A percentile compares a stretch with the other conserved stretches of the same genome.
phyloP scores from a whole-genome alignment of 2,797 vertebrate species.

The Furcifer pardalis region DNA sequence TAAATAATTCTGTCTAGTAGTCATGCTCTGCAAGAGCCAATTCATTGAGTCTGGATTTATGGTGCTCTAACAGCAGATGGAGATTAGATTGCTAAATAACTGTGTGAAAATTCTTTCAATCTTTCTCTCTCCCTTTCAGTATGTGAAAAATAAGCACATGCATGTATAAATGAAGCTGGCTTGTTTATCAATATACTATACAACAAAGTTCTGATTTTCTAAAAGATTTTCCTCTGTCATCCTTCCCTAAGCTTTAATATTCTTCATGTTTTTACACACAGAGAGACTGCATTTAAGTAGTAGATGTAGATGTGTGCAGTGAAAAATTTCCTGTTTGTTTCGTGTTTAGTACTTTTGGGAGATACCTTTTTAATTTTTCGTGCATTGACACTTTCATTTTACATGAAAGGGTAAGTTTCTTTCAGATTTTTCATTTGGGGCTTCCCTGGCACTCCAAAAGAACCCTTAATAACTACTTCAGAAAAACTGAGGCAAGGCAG shows the following conservation, averaged over 20 bases:
- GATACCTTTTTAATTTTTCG: too few species aligned
- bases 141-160: neutral
- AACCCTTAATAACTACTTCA: too few species aligned
- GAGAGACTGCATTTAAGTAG: neutral
- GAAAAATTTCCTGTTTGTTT: too few species aligned
- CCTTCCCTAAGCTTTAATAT: fast-evolving
- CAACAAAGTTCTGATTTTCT: slow-evolving; percentile 4
- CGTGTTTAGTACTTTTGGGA: too few species aligned
- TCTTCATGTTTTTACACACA: too few species aligned
- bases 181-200: neutral
- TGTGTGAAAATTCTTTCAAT: slow-evolving; percentile 6
- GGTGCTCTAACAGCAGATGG: slow-evolving; percentile 24
- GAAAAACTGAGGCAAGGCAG: too few species aligned
- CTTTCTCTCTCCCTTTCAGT: neutral
- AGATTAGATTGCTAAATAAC: slow-evolving; percentile 19
- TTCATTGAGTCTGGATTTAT: slow-evolving; percentile 14
- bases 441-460: too few species aligned
- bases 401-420: too few species aligned
- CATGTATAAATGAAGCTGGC: slow-evolving; percentile 5
- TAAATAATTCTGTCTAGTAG: neutral
- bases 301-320: neutral
- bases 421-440: too few species aligned
- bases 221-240: neutral
- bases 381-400: too few species aligned
- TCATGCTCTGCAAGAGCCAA: neutral